Base-by-base conservation (phyloP, 1,140 invertebrate species). In the Listronotus bonariensis region DNA sequence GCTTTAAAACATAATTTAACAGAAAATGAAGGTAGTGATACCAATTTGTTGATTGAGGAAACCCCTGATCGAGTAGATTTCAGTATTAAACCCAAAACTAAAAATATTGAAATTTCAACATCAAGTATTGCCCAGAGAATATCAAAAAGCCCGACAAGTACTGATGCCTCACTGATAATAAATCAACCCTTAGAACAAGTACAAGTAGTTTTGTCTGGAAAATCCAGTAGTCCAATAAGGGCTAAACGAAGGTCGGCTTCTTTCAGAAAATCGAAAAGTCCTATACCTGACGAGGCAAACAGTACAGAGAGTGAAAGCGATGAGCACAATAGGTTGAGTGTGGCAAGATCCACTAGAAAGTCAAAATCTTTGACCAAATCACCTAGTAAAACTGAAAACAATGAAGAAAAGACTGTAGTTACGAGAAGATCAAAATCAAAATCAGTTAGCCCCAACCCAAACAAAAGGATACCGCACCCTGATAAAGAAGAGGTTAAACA, bases 261-360 rank as follows among this genome's bases (percentile, higher is more conserved):
- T 51, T 40, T 38, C 10, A 63, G 60, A 36, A 63, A 54, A 48
- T 63, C 60, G 7, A 54, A 36, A 46, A 63, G 60, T 54, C 60
- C 60, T 41, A 18, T 45, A 15, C 15, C 43, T 38, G 36, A 38
- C 8, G 26, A 40, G 31, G 34, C 45, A 14, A 18, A 11, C 18
- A 59, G 43, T 59, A 38, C 34, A 14, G 15, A 15, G n/a, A 18
- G 32, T 49, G 31, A 18, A 34, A 42, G 49, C 17, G 32, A 36
- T 7, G 46, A 15, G 8, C 11, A 32, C 1, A 34, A 15, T 9
- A 40, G 14, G 14, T 31, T 26, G 6, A 56, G 41, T 0, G 20
- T n/a, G 3, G n/a, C 55, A 14, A 43, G 10, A 17, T 9, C 14
- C 7, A 17, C 20, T 52, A 61, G 45, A 12, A 20, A 5, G 14